These are phyloP conservation scores for Ciona savignyi DNA, from an alignment of 23 tunicate species.

Conservation along the genomic window DNA sequence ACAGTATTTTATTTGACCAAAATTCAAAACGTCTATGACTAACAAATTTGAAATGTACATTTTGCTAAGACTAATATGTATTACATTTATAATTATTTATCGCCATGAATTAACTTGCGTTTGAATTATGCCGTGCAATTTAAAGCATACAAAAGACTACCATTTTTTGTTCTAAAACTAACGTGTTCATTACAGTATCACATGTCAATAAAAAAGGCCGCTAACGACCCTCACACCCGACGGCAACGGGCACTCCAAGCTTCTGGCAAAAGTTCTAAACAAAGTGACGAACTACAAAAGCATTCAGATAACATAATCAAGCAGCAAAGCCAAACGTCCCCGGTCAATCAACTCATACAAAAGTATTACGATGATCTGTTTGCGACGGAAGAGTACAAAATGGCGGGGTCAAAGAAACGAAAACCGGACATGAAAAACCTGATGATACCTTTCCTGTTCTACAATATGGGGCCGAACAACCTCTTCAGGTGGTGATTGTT, in stretches of 20 bases:
- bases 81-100: background rate
- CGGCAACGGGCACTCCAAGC: background rate
- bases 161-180: too few species aligned
- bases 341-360: background rate
- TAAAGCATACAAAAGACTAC: too few species aligned
- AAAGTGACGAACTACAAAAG: background rate
- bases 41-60: too few species aligned
- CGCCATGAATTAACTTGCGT: too few species aligned
- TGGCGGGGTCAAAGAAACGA: background rate
- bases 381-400: conserved; percentile 5
- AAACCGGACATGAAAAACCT: conserved; percentile 1
- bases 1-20: too few species aligned
- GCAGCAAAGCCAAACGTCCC: background rate
- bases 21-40: too few species aligned
- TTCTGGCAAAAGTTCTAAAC: background rate
- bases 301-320: background rate
- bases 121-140: too few species aligned
- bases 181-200: background rate
- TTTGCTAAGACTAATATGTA: background rate
- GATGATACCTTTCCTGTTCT: conserved; percentile 74
- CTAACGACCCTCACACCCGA: background rate
- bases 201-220: background rate
- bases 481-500: conserved; percentile 93
- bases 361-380: conserved; percentile 43
- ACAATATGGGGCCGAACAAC: conserved; percentile 98